These are phyloP conservation scores for Eupristina koningsbergeri DNA, from an alignment of 1,140 invertebrate species.

Conservation along the genomic window DNA sequence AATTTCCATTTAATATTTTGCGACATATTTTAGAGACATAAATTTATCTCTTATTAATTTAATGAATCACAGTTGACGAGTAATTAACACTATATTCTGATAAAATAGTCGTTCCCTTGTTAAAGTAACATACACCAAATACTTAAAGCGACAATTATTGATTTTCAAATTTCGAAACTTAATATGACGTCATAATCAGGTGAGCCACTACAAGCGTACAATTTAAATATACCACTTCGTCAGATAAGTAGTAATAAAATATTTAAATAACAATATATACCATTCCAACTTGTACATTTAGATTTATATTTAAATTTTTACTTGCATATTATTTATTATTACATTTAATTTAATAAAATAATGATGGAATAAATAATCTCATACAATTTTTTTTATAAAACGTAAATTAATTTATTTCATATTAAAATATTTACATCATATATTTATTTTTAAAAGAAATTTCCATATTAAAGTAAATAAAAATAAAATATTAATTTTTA, in stretches of 20 bases:
- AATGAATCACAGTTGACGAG: slow-evolving; percentile 55
- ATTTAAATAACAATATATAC: too few species aligned
- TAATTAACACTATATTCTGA: slow-evolving; percentile 61
- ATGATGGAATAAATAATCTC: not conserved
- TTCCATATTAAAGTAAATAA: too few species aligned
- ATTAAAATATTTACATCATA: slow-evolving; percentile 27
- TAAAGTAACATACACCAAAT: slow-evolving; percentile 64
- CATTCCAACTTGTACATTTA: too few species aligned
- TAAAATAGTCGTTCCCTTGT: slow-evolving; percentile 65
- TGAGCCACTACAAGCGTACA: slow-evolving; percentile 38
- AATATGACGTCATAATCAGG: slow-evolving; percentile 63
- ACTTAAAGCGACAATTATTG: slow-evolving; percentile 65
- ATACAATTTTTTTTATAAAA: slow-evolving; percentile 12
- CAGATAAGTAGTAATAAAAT: not conserved
- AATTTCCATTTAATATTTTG: slow-evolving; percentile 66
- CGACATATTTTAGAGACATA: slow-evolving; percentile 60
- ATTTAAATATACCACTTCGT: not conserved
- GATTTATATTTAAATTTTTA: not conserved
- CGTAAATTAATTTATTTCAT: slow-evolving; percentile 2
- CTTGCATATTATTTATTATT: not conserved
- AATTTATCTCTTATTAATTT: slow-evolving; percentile 49
- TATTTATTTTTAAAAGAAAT: slow-evolving; percentile 11
- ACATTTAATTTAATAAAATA: not conserved
- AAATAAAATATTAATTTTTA: too few species aligned
- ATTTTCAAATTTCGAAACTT: slow-evolving; percentile 68